Evolutionary conservation across 2,113 vertebrate genomes (phyloP).

Genomic region (Mesitornis unicolor): DNA sequence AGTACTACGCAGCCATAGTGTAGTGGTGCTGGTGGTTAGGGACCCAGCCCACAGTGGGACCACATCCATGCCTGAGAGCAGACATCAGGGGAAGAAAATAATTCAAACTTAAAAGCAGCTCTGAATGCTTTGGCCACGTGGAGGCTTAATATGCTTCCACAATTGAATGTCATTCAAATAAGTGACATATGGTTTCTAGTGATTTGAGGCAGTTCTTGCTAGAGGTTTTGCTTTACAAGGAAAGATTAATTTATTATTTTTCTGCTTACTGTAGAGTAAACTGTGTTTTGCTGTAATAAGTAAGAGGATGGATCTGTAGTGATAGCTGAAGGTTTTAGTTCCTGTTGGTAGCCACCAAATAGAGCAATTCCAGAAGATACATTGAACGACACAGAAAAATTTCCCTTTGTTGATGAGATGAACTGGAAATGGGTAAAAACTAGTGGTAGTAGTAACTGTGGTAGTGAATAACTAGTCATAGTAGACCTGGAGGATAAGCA

Average conservation of each 20-base stretch:
- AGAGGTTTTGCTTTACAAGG: not conserved
- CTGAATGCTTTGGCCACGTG: not conserved
- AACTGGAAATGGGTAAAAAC: not conserved
- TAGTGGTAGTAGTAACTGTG: not conserved
- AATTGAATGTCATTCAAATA: not conserved
- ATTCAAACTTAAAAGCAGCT: not conserved
- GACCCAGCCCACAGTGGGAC: not conserved
- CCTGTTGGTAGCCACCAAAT: not conserved
- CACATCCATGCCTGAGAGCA: not conserved
- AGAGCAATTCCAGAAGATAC: not conserved
- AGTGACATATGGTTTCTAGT: not conserved
- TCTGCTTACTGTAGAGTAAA: not conserved
- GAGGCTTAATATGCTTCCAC: accelerated
- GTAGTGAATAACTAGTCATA: not conserved
- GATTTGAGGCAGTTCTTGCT: not conserved
- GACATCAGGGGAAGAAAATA: not conserved
- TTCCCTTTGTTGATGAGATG: not conserved
- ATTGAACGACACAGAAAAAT: not conserved
- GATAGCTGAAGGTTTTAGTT: not conserved
- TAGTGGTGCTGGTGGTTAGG: too few species aligned
- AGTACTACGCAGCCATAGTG: not conserved
- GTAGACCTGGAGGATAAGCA: not conserved
- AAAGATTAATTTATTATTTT: not conserved
- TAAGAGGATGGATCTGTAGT: not conserved
- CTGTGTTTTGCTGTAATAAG: not conserved